Percentiles rank a stretch among this genome's conserved stretches.
These are phyloP conservation scores for Alsophila aescularia DNA, from an alignment of 2,888 invertebrate species.

Conservation along the genomic window DNA sequence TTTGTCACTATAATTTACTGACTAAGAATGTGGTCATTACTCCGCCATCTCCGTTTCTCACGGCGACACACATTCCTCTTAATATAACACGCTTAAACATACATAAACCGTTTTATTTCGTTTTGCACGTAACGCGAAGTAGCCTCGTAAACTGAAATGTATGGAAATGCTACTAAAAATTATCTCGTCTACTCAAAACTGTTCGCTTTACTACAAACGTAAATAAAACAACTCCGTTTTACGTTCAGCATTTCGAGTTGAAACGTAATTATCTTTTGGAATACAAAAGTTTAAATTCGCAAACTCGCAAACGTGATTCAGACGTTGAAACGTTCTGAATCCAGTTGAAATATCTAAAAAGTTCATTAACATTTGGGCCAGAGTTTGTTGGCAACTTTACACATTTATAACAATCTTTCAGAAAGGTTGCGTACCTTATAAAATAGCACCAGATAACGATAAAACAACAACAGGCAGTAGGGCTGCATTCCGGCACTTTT, in stretches of 20 bases:
- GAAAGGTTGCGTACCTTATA: conserved; percentile 7
- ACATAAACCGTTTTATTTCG: conserved; percentile 37
- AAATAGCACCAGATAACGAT: conserved; percentile 4
- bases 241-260: neutral
- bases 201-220: conserved; percentile 25
- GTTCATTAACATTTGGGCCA: conserved; percentile 21
- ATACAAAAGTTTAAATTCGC: conserved; percentile 19
- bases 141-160: conserved; percentile 35
- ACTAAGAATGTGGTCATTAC: conserved; percentile 21
- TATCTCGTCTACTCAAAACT: conserved; percentile 32
- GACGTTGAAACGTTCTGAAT: conserved; percentile 18
- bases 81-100: conserved; percentile 34
- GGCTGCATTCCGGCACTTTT: conserved; percentile 1
- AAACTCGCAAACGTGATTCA: conserved; percentile 27
- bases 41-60: neutral
- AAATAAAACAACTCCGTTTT: conserved; percentile 13
- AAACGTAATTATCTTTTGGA: conserved; percentile 11
- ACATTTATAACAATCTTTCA: conserved; percentile 24
- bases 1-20: conserved; percentile 25
- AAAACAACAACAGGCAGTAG: neutral
- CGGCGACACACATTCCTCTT: conserved; percentile 6
- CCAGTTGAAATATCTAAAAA: conserved; percentile 27
- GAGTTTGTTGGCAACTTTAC: conserved; percentile 21
- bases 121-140: conserved; percentile 33
- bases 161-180: conserved; percentile 33